Evolutionary conservation across 2,888 invertebrate species (phyloP), one percentile per base, ranked within the genome.

Genomic region (Parnassius mnemosyne): DNA sequence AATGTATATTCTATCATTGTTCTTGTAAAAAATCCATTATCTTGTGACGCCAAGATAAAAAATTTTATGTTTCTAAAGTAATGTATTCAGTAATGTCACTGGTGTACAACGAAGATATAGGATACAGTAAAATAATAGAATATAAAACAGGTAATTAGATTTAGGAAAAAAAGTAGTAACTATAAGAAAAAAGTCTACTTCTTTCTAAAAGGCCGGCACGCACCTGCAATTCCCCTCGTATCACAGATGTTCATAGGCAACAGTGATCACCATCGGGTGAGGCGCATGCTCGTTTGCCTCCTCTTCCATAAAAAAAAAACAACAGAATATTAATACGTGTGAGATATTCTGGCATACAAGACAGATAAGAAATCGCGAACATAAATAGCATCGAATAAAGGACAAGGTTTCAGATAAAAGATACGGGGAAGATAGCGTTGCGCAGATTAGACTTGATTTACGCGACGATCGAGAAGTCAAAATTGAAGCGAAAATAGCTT

Each of bases 1-100:
- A 85, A 86, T 85, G 74, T 70, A 80, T 81, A 80, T 83, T 79
- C 72, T 71, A 73, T 69, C 63, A 61, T 61, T 62, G 55, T 56
- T 34, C 34, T 34, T 34, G 34, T 34, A 7, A 34, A 34, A 34
- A 1, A 41, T 11, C 25, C 44, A 56, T 60, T 61, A 43, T 49
- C 44, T n/a, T 16, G 34, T n/a, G 53, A 52, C 1, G 0, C 34
- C 7, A 34, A 34, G 34, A 34, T 34, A 34, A 5, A 20, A 20
- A 2, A 2, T 20, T 20, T 20, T 20, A 20, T 20, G 2, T 20
- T 20, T 20, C 20, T 20, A 20, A 20, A 20, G 20, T 20, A 20
- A 20, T 3, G 2, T 34, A 7, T 34, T 34, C 5, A 34, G 34
- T 34, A 7, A 34, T 34, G 34, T 7, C 34, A 34, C 34, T 34